Percentiles rank a stretch among this genome's conserved stretches.
phyloP scores from a whole-genome alignment of 2,888 invertebrate species.

The Eupithecia dodoneata region DNA sequence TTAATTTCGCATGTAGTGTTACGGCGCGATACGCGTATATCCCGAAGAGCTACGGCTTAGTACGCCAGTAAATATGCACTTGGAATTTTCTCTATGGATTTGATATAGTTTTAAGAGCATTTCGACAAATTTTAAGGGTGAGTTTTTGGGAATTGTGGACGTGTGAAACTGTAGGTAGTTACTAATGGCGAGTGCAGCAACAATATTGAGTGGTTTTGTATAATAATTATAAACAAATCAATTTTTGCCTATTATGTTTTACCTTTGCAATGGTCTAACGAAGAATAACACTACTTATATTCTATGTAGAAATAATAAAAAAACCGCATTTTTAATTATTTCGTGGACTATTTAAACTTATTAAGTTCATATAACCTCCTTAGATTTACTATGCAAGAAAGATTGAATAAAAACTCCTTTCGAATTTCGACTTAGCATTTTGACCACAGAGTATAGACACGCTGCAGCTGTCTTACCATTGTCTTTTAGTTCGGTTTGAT shows the following conservation, averaged over 20 bases:
- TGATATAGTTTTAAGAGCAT: not conserved
- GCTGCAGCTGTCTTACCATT: too few species aligned
- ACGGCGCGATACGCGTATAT: conserved; percentile 54
- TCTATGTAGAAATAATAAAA: too few species aligned
- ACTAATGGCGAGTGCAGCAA: too few species aligned
- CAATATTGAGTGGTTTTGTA: too few species aligned
- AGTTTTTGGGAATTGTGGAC: not conserved
- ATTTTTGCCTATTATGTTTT: too few species aligned
- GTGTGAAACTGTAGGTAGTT: not conserved
- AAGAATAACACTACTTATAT: too few species aligned
- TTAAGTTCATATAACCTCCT: not conserved
- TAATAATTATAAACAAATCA: too few species aligned
- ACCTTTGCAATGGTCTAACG: too few species aligned
- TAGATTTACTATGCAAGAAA: not conserved
- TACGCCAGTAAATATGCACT: conserved; percentile 25
- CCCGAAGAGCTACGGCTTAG: conserved; percentile 55
- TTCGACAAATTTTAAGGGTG: not conserved
- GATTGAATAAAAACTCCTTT: not conserved
- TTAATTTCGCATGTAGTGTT: conserved; percentile 72
- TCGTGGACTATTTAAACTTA: not conserved
- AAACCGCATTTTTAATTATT: too few species aligned
- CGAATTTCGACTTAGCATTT: too few species aligned
- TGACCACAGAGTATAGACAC: too few species aligned
- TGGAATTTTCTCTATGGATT: not conserved
- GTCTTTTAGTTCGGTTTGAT: too few species aligned